A percentile compares a stretch with the other conserved stretches of the same genome.
Evolutionary conservation across 1,140 invertebrate genomes (phyloP).

Genomic region (Phthorimaea operculella): DNA sequence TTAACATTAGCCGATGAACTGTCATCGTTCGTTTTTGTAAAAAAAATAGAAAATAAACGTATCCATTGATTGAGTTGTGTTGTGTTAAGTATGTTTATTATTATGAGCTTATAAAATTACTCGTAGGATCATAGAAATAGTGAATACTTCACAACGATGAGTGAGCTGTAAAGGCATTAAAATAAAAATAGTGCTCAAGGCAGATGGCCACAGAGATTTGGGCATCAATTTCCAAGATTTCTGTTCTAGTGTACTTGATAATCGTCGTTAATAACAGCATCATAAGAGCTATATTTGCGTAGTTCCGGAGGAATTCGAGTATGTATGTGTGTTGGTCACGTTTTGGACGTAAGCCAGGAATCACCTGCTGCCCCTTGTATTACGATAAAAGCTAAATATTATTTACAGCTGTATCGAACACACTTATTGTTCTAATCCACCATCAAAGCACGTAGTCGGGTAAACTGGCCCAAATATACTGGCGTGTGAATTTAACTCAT

Average conservation of each 20-base stretch:
- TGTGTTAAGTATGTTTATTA: too few relatives aligned
- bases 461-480: too few relatives aligned
- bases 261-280: not conserved
- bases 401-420: constrained; percentile 45
- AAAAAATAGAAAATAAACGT: too few relatives aligned
- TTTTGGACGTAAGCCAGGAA: constrained; percentile 42
- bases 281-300: not conserved
- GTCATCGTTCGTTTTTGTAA: too few relatives aligned
- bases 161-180: not conserved
- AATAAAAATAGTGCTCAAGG: not conserved
- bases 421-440: constrained; percentile 24
- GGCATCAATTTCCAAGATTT: not conserved
- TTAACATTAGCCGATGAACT: too few relatives aligned
- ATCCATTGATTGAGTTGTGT: too few relatives aligned
- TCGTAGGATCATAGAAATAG: too few relatives aligned
- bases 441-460: not conserved
- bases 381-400: constrained; percentile 52
- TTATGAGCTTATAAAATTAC: too few relatives aligned
- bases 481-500: too few relatives aligned
- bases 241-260: not conserved
- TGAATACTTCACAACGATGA: not conserved
- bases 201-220: not conserved
- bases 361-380: constrained; percentile 56
- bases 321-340: constrained; percentile 35
- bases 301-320: not conserved